phyloP scores from a whole-genome alignment of 2,797 vertebrate genomes.

The Graptemys geographica region DNA sequence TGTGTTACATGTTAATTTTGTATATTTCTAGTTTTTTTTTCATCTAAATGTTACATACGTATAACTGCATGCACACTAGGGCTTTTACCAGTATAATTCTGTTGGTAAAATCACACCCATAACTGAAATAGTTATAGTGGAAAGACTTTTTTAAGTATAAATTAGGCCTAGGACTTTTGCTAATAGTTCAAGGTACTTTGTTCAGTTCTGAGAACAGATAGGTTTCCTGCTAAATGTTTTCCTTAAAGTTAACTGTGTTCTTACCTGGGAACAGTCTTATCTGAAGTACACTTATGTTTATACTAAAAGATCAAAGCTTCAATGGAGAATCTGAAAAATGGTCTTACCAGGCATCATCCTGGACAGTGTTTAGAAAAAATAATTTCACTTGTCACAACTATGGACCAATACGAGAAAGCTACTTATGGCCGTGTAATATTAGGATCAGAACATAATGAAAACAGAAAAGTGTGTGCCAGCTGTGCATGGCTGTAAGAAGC shows the following conservation, averaged over 20 bases:
- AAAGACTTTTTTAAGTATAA: neutral
- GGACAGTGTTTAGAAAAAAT: neutral
- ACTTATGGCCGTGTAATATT: slow-evolving; percentile 11
- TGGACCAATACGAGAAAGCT: slow-evolving; percentile 3
- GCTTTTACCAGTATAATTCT: neutral
- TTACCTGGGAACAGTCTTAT: neutral
- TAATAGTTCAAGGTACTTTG: neutral
- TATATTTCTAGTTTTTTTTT: neutral
- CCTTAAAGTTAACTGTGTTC: neutral
- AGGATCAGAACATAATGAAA: neutral
- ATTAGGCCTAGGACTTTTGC: neutral
- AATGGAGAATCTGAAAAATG: neutral
- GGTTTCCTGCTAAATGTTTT: neutral
- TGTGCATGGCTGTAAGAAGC: slow-evolving; percentile 1
- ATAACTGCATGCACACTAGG: neutral
- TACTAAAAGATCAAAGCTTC: slow-evolving; percentile 33
- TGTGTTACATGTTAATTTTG: neutral
- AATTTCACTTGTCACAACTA: slow-evolving; percentile 11
- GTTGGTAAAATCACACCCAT: too few relatives aligned
- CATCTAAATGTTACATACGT: neutral
- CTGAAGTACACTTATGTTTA: slow-evolving; percentile 1
- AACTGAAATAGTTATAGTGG: neutral
- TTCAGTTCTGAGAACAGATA: neutral
- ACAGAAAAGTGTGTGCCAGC: neutral
- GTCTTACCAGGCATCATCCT: neutral